Evolutionary conservation across 2,797 vertebrate species (phyloP), one percentile per base, ranked within the genome.

Genomic region (Pitangus sulphuratus): DNA sequence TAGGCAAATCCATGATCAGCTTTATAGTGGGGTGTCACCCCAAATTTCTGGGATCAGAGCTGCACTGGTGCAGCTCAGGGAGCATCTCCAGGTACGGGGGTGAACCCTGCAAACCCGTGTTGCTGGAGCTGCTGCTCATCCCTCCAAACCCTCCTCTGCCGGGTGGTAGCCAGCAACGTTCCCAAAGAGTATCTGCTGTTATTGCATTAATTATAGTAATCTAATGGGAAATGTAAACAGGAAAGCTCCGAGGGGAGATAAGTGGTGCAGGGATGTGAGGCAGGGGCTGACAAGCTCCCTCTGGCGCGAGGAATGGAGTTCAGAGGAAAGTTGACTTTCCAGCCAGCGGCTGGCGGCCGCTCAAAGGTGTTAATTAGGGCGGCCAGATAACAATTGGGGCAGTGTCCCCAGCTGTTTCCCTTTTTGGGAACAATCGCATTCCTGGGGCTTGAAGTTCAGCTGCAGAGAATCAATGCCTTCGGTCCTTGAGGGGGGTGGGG

Each of bases 221-320:
- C 97, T 95, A 95, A 96, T 89, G 97, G 97, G 96, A 98, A 98
- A 97, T 81, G 85, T 97, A 98, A 98, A 98, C 98, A 98, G 98
- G 98, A 98, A 98, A 97, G 97, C 96, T 60, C 68, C 35, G 70
- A 50, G 87, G 84, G 94, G 80, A 97, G 97, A 98, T 98, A 97
- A 97, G 90, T 87, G 66, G 56, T 0, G 44, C n/a, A 5, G 65
- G 70, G 78, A 25, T 1, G 66, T 20, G 54, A 68, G 84, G 83
- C 85, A 92, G 84, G 83, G 62, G 83, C 83, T 53, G 87, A 30
- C 56, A 87, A 53, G 90, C 78, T 68, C 81, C 80, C 91, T 93
- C 77, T 90, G 95, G 25, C 0, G 91, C 62, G 2, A 70, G 87
- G 92, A 83, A 53, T 9, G 77, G 75, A 53, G 78, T 68, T 62